Evolutionary conservation across 2,113 vertebrate species (phyloP), one percentile per base, ranked within the genome.

Genomic region (Alectura lathami): DNA sequence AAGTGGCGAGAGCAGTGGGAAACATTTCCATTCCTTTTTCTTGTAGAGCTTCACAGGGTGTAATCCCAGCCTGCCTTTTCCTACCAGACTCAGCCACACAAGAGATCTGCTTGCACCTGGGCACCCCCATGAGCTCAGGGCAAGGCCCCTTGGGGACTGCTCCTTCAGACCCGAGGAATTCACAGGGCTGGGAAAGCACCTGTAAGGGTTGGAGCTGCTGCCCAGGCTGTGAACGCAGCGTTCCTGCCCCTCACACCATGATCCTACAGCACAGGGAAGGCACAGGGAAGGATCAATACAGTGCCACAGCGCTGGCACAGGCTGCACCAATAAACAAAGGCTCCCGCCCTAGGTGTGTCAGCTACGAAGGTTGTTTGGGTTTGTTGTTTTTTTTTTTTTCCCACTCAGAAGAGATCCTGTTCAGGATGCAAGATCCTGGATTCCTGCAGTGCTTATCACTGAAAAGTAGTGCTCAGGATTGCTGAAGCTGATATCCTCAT

Each of bases 161-260:
- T 45, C 40, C 21, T 32, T 30, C 30, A 32, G 42, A 15, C 26
- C 36, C 1, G 5, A 36, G 64, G 29, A 66, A 75, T 30, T 32
- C 79, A 8, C 43, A 47, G 50, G 14, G 54, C 36, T 13, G 11
- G 56, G 85, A 32, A 50, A 82, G 50, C 13, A 6, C 30, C 32
- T 4, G 0, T 3, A 47, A 64, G 36, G 64, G 29, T 50, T 18
- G 59, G 30, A 83, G 34, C 29, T 60, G 26, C 72, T 83, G 57
- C 8, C 30, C 10, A 20, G 7, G 6, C 47, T 36, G 80, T n/a
- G 80, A 86, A 85, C 30, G 22, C 17, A 2, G 0, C 3, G 13
- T 83, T 86, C 24, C 63, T 50, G 2, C 0, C 0, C 62, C 38
- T 83, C 3, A 0, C 20, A 42, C 20, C 23, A 14, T 5, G 29